Percentiles rank a stretch among this genome's conserved stretches.
These are phyloP conservation scores for Chloroceryle inda DNA, from an alignment of 2,797 vertebrate genomes.

Conservation along the genomic window DNA sequence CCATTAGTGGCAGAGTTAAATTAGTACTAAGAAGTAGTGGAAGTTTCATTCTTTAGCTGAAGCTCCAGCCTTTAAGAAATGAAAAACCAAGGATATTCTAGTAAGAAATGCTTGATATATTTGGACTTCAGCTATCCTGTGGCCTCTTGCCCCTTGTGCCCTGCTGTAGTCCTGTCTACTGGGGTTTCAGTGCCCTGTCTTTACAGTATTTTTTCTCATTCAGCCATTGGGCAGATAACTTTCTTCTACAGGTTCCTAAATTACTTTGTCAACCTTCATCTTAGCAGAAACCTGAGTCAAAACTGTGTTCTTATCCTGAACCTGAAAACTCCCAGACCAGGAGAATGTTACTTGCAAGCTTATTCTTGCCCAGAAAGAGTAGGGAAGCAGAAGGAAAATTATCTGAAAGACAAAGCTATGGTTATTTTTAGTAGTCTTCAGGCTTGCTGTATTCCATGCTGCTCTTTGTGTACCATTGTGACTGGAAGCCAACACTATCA, in stretches of 20 bases:
- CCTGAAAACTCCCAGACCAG: neutral
- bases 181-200: neutral
- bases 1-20: neutral
- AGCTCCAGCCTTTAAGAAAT: neutral
- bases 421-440: neutral
- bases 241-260: neutral
- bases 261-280: neutral
- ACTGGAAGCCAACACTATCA: neutral
- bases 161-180: neutral
- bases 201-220: neutral
- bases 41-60: neutral
- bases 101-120: neutral
- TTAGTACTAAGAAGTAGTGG: neutral
- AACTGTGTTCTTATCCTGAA: neutral
- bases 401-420: neutral
- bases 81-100: neutral
- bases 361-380: neutral
- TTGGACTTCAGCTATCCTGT: neutral
- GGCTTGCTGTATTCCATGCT: neutral
- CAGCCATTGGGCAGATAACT: neutral
- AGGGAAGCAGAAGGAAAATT: neutral
- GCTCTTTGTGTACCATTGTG: neutral
- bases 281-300: neutral
- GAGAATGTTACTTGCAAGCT: neutral
- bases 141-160: neutral